phyloP scores from a whole-genome alignment of 2,113 vertebrate genomes.

The Carollia perspicillata region DNA sequence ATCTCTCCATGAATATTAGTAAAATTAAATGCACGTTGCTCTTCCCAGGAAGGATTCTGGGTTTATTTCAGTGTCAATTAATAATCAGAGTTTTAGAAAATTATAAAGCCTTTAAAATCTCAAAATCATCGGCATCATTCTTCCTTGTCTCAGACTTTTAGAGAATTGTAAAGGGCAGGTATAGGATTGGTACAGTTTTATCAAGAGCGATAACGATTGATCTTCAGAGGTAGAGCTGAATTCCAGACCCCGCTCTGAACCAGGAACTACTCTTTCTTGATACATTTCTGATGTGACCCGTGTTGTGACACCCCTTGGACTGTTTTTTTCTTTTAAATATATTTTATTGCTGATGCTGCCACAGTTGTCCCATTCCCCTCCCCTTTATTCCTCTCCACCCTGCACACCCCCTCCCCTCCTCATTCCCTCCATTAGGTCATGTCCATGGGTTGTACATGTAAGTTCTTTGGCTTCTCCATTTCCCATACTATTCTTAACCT shows the following conservation, averaged over 20 bases:
- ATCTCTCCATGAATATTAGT: not conserved
- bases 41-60: not conserved
- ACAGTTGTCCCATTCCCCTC: too few species aligned
- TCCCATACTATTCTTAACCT: too few species aligned
- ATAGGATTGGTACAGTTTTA: not conserved
- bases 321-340: not conserved
- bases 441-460: too few species aligned
- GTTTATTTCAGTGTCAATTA: not conserved
- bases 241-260: not conserved
- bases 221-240: not conserved
- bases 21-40: not conserved
- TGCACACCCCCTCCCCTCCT: too few species aligned
- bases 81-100: conserved; percentile 19
- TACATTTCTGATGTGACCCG: not conserved
- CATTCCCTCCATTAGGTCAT: too few species aligned
- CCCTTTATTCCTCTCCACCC: too few species aligned
- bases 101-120: not conserved
- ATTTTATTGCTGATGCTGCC: too few species aligned
- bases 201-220: not conserved
- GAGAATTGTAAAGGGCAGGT: not conserved
- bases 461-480: too few species aligned
- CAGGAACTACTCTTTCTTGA: not conserved
- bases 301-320: too few species aligned
- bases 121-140: not conserved
- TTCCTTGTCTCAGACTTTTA: not conserved